Conservation (phyloP, 1,140 invertebrate species). For the Lepidotrigona ventralis region DNA sequence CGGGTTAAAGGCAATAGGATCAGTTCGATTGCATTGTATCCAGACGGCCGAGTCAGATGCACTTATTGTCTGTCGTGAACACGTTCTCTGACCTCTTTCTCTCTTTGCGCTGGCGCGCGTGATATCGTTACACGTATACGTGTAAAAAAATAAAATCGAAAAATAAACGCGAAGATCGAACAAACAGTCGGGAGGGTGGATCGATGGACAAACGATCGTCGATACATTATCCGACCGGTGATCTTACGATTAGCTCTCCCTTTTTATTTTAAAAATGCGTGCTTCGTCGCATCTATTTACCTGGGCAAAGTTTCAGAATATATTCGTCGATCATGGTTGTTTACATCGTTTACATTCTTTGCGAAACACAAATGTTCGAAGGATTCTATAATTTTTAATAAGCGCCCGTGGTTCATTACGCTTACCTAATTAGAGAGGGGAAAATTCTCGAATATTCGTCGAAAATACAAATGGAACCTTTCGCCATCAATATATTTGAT, state of each 20-base stretch:
- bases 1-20: slow-evolving; percentile 38
- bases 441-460: not conserved
- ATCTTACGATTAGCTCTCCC: not conserved
- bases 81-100: slow-evolving; percentile 12
- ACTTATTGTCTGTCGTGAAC: slow-evolving; percentile 55
- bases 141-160: not conserved
- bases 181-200: not conserved
- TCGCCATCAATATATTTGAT: no score
- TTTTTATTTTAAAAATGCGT: no score
- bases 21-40: slow-evolving; percentile 47
- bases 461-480: not conserved
- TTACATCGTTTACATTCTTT: no score
- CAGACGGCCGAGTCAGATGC: slow-evolving; percentile 45
- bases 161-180: slow-evolving; percentile 5
- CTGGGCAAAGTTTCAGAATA: no score
- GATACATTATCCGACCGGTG: not conserved
- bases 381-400: not conserved
- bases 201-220: not conserved
- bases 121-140: not conserved
- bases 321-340: no score
- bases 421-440: no score
- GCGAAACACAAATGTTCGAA: no score
- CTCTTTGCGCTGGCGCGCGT: not conserved
- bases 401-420: not conserved
- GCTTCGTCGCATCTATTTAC: no score